Base-by-base conservation (phyloP, 1,140 invertebrate species). In the Ericerus pela region DNA sequence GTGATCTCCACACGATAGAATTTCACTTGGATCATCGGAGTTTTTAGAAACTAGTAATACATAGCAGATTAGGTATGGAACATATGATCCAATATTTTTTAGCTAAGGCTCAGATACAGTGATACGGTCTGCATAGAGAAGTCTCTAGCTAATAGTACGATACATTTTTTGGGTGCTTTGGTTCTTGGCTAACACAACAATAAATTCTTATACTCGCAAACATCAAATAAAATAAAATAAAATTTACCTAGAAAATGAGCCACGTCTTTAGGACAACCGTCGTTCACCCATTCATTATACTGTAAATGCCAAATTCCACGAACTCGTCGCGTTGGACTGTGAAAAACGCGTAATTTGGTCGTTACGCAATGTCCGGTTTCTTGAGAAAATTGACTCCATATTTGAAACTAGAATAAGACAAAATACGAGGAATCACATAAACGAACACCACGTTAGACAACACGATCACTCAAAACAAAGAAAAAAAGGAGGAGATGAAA, bases 261-360 rank as follows among this genome's bases (percentile, higher is more conserved):
- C 14, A 77, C 73, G 57, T 78, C 75, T 22, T 75, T 70, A 0
- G 82, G 82, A 70, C 77, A 78, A 59, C 76, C 74, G 63, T 79
- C 76, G 64, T 82, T 78, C 11, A 78, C 79, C 85, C 84, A 88
- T 66, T 82, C 79, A 27, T 77, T 77, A 66, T 84, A 89, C 66
- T 86, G 82, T 58, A 89, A 71, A 72, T 88, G 84, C 85, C 85
- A 89, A 29, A 89, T 73, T 36, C 77, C 76, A 47, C 83, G 72
- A 62, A 74, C 74, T 24, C 75, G 68, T 31, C 74, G 64, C 22
- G 74, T 74, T 30, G 69, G 65, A 30, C 70, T 69, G 57, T 78
- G 75, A 64, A 73, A 76, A 11, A 79, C 61, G 31, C 75, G 67
- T 57, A 79, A 64, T 64, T 78, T 78, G 61, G 73, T 76, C 14